Evolutionary conservation across 2,888 invertebrate genomes (phyloP), one percentile per base, ranked within the genome.

Genomic region (Unio delphinus): DNA sequence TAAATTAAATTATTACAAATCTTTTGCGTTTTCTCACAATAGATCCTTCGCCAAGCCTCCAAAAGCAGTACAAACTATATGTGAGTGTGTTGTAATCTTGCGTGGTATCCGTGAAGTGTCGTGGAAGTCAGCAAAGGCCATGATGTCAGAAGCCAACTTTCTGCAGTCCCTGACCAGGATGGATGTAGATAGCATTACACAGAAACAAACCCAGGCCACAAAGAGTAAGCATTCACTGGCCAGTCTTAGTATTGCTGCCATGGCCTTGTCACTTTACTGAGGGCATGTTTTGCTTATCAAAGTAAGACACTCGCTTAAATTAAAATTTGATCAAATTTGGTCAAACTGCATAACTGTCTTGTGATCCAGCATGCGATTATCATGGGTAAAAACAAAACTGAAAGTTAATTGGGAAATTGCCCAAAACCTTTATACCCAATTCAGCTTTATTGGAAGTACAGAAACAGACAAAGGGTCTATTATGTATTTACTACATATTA

Each of bases 131-230:
- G 96, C 96, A 0, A 96, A 95, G 89, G 95, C 93, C 3, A 95
- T 97, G 94, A 96, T 97, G 96, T 93, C 95, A 0, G 97, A 97
- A 87, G 94, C 95, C 0, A 94, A 93, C 89, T 97, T 97, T 90
- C 89, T 97, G 57, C 92, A 92, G 66, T 92, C 92, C 67, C 91
- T 97, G 56, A 94, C 94, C 90, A 95, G 96, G 89, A 94, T 97
- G 94, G 95, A 97, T 87, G 95, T 90, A 0, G 91, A 91, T 71
- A 80, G 80, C 67, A 90, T 91, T 61, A 86, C 90, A 0, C 74
- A 72, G 28, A 86, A 86, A 74, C 90, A 90, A 78, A 86, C 87
- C 5, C 68, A 78, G 17, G 86, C 87, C 65, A 88, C 89, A n/a
- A 90, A 88, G 86, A 83, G 88, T 86, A 72, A 68, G 74, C 64